Percentiles rank a stretch among this genome's conserved stretches.
Evolutionary conservation across 1,140 invertebrate genomes (phyloP).

Genomic region (Araneus ventricosus): DNA sequence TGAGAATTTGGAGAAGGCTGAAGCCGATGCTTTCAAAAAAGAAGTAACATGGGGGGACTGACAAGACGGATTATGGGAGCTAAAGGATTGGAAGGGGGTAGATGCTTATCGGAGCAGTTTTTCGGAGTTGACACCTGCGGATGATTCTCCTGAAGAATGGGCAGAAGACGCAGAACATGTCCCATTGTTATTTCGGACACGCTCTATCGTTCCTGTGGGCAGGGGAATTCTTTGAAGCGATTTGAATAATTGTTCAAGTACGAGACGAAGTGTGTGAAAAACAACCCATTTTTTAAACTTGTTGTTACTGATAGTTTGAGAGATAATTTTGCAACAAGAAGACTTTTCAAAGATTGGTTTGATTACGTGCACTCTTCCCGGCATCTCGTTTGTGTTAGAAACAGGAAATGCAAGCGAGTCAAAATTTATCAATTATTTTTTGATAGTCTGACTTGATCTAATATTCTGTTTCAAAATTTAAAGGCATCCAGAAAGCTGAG

Average conservation of each 20-base stretch:
- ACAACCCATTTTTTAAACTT: too few relatives aligned
- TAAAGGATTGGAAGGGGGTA: background rate
- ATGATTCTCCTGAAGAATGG: background rate
- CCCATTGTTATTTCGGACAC: background rate
- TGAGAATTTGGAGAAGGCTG: background rate
- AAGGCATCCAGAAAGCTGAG: too few relatives aligned
- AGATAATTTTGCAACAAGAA: too few relatives aligned
- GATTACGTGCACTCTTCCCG: too few relatives aligned
- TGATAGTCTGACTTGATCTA: too few relatives aligned
- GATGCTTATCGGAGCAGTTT: slow-evolving; percentile 28
- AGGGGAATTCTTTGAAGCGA: background rate
- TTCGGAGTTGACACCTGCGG: slow-evolving; percentile 23
- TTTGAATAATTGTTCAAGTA: background rate
- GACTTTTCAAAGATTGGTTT: too few relatives aligned
- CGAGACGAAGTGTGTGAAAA: background rate
- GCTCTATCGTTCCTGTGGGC: background rate
- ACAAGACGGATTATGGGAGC: slow-evolving; percentile 2
- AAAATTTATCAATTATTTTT: too few relatives aligned
- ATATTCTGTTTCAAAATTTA: too few relatives aligned
- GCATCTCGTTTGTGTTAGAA: too few relatives aligned
- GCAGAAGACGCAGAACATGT: background rate
- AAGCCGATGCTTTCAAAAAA: background rate
- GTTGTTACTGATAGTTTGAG: too few relatives aligned
- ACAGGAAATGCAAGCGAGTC: too few relatives aligned
- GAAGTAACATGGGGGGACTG: background rate